phyloP scores from a whole-genome alignment of 2,888 invertebrate species.

The Hyles lineata region DNA sequence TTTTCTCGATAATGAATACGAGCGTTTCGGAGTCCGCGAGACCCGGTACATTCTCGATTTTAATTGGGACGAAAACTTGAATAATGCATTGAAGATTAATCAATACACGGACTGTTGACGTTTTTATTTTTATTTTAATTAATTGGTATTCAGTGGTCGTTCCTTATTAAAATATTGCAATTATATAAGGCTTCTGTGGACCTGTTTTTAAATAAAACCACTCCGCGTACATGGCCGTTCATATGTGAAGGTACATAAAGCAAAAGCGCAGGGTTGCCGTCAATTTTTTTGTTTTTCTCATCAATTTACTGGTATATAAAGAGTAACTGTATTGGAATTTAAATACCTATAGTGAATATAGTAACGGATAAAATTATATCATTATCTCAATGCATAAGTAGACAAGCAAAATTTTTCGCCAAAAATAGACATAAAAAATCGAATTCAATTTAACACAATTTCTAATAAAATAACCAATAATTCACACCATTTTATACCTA shows the following conservation, averaged over 20 bases:
- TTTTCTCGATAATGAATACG: background rate
- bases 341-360: too few species aligned
- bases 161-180: slow-evolving; percentile 77
- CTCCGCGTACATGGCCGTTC: slow-evolving; percentile 51
- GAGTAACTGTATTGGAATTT: too few species aligned
- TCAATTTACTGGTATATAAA: too few species aligned
- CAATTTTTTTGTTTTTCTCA: too few species aligned
- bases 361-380: too few species aligned
- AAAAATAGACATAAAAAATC: background rate
- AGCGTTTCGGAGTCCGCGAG: slow-evolving; percentile 10
- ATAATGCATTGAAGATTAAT: slow-evolving; percentile 69
- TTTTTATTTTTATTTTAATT: slow-evolving; percentile 68
- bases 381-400: background rate
- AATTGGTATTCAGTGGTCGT: slow-evolving; percentile 71
- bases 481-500: background rate
- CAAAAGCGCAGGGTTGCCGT: slow-evolving; percentile 41
- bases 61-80: slow-evolving; percentile 44
- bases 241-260: slow-evolving; percentile 59
- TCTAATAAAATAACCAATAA: background rate
- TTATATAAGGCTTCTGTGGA: slow-evolving; percentile 71
- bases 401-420: background rate
- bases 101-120: slow-evolving; percentile 50
- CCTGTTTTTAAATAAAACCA: slow-evolving; percentile 70
- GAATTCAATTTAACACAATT: background rate
- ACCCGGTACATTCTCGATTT: slow-evolving; percentile 28